Evolutionary conservation across 64 coral and sea anemone species (phyloP).

Genomic region (Porites lutea): DNA sequence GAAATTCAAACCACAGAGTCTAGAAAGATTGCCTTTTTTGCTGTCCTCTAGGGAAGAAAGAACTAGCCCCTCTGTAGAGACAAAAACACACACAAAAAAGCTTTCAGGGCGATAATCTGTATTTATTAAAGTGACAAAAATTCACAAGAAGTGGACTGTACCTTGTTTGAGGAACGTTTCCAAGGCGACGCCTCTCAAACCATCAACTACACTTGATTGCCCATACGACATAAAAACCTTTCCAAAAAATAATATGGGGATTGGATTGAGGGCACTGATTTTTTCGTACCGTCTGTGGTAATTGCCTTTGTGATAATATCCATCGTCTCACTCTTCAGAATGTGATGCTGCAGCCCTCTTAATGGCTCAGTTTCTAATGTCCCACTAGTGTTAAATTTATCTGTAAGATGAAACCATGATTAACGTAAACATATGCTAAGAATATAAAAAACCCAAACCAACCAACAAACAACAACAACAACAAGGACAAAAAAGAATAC

Average conservation of each 20-base stretch:
- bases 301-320: slow-evolving; percentile 76
- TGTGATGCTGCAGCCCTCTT: slow-evolving; percentile 79
- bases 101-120: not conserved
- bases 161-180: too few species aligned
- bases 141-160: too few species aligned
- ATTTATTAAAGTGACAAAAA: too few species aligned
- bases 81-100: not conserved
- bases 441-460: too few species aligned
- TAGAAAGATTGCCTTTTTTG: slow-evolving; percentile 39
- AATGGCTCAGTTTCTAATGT: slow-evolving; percentile 52
- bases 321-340: slow-evolving; percentile 75
- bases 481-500: too few species aligned
- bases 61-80: slow-evolving; percentile 38
- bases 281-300: slow-evolving; percentile 47
- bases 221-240: too few species aligned
- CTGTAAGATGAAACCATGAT: slow-evolving; percentile 22
- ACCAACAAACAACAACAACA: too few species aligned
- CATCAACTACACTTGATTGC: too few species aligned
- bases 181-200: too few species aligned
- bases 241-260: too few species aligned
- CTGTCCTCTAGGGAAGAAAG: slow-evolving; percentile 66
- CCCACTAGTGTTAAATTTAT: slow-evolving; percentile 63
- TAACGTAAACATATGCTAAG: too few species aligned
- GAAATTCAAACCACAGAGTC: slow-evolving; percentile 48
- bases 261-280: too few species aligned